Base-by-base conservation (phyloP, 2,888 invertebrate genomes). In the Cheilosia vulpina region DNA sequence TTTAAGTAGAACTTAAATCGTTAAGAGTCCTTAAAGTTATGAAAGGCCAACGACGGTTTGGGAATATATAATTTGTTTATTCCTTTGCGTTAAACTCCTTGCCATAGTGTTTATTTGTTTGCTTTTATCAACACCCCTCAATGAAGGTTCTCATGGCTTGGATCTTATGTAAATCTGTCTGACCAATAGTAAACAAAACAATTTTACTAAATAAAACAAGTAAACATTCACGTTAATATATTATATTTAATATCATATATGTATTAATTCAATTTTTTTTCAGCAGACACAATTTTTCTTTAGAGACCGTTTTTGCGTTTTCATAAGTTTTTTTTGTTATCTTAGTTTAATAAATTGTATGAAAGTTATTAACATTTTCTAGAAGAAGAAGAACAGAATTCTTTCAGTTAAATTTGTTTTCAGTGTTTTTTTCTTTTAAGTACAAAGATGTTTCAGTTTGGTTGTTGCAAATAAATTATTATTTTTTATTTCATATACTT, bases 371-470 rank as follows among this genome's bases (percentile, higher is more conserved):
- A 21, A 47, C 53, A 53, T 34, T 65, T 21, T 58, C 45, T 60
- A 53, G 53, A 50, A 47, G 69, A 75, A 53, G 47, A 45, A 60
- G n/a, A 43, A 72, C 38, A 38, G 9, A 47, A 21, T 60, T 34
- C 2, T 41, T 76, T 69, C 11, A 24, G 43, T 7, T 58, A 24
- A 19, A 58, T 69, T 63, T 52, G 21, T 34, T 57, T 65, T 79
- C 50, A 41, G 17, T 31, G 15, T 53, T 55, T 41, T 55, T 41
- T 65, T 13, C 69, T 71, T 55, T 76, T 80, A 80, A 84, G 80
- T 80, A 84, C 80, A 80, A 79, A 75, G 53, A 63, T 52, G 57
- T 41, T 65, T 53, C 55, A 69, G 63, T 75, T 65, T 75, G 34
- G 38, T 62, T 53, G 60, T 47, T 68, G 55, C 45, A 63, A 45